Evolutionary conservation across 2,888 invertebrate species (phyloP).

Genomic region (Prosapia bicincta): DNA sequence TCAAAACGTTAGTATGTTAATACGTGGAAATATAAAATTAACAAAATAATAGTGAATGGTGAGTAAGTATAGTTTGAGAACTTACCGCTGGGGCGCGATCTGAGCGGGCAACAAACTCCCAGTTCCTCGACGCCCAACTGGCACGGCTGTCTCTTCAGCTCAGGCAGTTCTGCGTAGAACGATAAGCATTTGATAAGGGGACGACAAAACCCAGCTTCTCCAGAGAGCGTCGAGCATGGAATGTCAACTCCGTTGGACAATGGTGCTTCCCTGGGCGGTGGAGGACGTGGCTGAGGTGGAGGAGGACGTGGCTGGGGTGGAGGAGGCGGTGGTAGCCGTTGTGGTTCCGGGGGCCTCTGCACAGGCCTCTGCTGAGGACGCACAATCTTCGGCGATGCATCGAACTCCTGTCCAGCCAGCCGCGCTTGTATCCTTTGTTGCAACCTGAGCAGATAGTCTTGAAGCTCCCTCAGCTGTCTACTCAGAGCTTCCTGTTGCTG

Average conservation of each 20-base stretch:
- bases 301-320: constrained; percentile 3
- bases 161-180: constrained; percentile 45
- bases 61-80: no score
- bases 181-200: constrained; percentile 44
- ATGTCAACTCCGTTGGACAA: constrained; percentile 20
- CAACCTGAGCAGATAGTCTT: constrained; percentile 36
- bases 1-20: no score
- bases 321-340: background rate
- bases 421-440: constrained; percentile 38
- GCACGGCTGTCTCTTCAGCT: constrained; percentile 44
- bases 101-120: constrained; percentile 45
- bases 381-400: constrained; percentile 6
- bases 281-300: constrained; percentile 2
- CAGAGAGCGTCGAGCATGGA: constrained; percentile 40
- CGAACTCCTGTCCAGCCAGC: constrained; percentile 30
- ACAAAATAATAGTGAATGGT: no score
- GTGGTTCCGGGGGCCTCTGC: background rate
- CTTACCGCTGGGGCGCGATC: constrained; percentile 17
- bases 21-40: no score
- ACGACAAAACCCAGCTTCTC: constrained; percentile 42
- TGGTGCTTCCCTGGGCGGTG: constrained; percentile 3
- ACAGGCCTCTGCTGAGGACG: background rate
- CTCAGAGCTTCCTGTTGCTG: constrained; percentile 33
- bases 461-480: constrained; percentile 35
- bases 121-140: constrained; percentile 39